phyloP scores from a whole-genome alignment of 2,888 invertebrate genomes.

The Plebejus argus region DNA sequence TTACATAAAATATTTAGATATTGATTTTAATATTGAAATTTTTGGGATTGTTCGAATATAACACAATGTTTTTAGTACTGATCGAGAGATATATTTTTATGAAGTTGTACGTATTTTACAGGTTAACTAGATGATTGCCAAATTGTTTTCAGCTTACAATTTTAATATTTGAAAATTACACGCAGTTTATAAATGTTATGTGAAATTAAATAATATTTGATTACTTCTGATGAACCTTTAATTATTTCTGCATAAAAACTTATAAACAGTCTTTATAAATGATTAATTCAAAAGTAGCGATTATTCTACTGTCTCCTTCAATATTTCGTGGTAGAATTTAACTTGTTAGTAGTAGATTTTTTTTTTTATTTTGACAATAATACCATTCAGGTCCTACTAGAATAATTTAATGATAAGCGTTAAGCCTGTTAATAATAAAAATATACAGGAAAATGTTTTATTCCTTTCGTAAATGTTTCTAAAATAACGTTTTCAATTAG shows the following conservation, averaged over 20 bases:
- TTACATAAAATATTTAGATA: conserved; percentile 13
- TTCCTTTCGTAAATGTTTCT: conserved; percentile 25
- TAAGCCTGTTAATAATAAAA: conserved; percentile 28
- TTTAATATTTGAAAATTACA: background rate
- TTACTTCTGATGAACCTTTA: background rate
- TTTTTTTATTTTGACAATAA: conserved; percentile 31
- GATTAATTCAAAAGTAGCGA: background rate
- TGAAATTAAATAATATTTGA: background rate
- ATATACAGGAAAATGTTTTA: conserved; percentile 20
- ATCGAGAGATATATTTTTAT: conserved; percentile 17
- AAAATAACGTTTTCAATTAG: conserved; percentile 24
- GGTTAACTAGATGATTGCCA: background rate
- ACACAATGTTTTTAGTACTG: conserved; percentile 10
- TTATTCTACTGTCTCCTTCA: conserved; percentile 2
- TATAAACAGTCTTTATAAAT: background rate
- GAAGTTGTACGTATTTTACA: conserved; percentile 6
- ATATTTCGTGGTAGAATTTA: background rate
- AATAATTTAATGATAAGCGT: conserved; percentile 31
- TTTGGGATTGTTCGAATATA: conserved; percentile 24
- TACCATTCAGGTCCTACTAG: conserved; percentile 32
- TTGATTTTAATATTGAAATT: conserved; percentile 20
- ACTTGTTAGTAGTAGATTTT: background rate
- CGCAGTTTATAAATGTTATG: conserved; percentile 1
- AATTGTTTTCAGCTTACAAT: conserved; percentile 11
- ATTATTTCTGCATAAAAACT: background rate